Conservation (phyloP, 2,888 invertebrate species). For the Luperina testacea region DNA sequence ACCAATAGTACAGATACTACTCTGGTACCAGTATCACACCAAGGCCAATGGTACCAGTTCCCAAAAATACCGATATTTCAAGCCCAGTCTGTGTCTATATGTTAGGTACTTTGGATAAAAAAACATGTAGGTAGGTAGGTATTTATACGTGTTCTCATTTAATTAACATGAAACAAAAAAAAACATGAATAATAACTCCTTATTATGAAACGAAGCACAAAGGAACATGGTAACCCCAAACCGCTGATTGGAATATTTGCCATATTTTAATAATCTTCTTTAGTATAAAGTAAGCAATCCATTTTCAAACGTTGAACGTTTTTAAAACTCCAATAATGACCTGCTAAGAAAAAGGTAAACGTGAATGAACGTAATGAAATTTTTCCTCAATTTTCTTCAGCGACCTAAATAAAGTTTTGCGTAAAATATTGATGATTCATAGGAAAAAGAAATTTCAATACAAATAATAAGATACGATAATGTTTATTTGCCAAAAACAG, state of each 20-base stretch:
- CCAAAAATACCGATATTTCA: background rate
- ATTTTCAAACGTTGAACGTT: conserved; percentile 65
- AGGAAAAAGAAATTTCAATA: conserved; percentile 60
- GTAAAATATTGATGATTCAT: conserved; percentile 61
- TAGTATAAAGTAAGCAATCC: conserved; percentile 67
- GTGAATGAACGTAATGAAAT: conserved; percentile 71
- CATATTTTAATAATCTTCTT: conserved; percentile 60
- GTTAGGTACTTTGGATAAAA: background rate
- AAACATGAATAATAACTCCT: conserved; percentile 9
- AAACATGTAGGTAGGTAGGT: background rate
- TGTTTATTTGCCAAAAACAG: too few relatives aligned
- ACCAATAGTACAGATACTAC: background rate
- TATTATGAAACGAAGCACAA: conserved; percentile 24
- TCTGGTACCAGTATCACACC: background rate
- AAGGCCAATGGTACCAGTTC: background rate
- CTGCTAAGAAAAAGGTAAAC: conserved; percentile 69
- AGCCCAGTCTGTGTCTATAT: background rate
- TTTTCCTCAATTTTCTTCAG: conserved; percentile 68
- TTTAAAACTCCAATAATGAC: conserved; percentile 68
- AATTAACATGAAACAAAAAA: conserved; percentile 33
- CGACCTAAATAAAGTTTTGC: conserved; percentile 63
- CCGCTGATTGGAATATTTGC: conserved; percentile 41
- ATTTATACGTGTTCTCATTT: background rate
- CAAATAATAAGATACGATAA: conserved; percentile 24
- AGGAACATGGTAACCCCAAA: conserved; percentile 29